Conservation (phyloP, 1,140 invertebrate genomes). For the Laupala kohalensis region DNA sequence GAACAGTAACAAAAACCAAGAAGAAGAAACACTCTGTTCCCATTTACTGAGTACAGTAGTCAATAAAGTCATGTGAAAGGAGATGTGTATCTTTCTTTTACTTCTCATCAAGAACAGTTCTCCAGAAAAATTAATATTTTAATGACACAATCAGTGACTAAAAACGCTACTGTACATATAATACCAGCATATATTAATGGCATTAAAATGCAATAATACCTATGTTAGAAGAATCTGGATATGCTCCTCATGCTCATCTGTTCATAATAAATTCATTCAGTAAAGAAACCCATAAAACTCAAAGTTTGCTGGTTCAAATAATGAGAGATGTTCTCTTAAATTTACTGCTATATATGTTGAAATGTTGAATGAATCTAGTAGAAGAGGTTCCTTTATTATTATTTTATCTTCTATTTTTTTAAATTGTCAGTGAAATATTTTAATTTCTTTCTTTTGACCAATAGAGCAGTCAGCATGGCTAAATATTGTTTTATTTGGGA, state of each 20-base stretch:
- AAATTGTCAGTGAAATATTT: not conserved
- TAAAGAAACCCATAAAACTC: not conserved
- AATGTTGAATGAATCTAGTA: not conserved
- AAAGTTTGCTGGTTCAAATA: not conserved
- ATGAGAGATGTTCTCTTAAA: not conserved
- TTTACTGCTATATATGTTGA: not conserved
- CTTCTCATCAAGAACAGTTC: not conserved
- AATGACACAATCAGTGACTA: not conserved
- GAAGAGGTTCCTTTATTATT: not conserved
- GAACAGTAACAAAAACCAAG: constrained; percentile 5
- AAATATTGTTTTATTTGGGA: not conserved
- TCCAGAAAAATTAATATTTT: not conserved
- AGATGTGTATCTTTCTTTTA: not conserved
- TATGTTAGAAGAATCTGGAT: not conserved
- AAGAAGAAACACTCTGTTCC: constrained; percentile 2
- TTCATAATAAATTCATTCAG: not conserved
- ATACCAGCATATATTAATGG: not conserved
- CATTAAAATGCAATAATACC: not conserved
- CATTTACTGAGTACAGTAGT: constrained; percentile 15
- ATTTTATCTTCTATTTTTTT: not conserved
- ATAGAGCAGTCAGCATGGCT: too few relatives aligned
- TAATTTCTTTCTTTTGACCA: not conserved
- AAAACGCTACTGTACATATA: not conserved
- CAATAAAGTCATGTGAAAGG: constrained; percentile 14
- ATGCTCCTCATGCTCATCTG: not conserved